Evolutionary conservation across 92 coral and sea anemone species (phyloP).

Genomic region (Zoanthus solanderi): DNA sequence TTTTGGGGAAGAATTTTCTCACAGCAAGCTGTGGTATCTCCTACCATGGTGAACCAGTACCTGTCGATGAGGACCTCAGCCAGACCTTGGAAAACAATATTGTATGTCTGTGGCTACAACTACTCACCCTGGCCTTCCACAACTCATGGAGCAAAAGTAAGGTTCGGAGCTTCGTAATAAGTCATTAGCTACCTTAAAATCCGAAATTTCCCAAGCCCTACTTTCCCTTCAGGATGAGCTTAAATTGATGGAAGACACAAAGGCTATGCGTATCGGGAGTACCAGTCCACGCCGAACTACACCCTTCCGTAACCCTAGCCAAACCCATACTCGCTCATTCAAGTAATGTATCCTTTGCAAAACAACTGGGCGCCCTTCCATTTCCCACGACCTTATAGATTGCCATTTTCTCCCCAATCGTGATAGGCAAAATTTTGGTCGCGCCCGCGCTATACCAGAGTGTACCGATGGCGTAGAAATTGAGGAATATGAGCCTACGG

Average conservation of each 20-base stretch:
- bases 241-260: background rate
- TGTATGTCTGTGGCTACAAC: too few relatives aligned
- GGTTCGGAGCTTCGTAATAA: background rate
- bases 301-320: background rate
- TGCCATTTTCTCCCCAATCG: too few relatives aligned
- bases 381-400: too few relatives aligned
- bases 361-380: too few relatives aligned
- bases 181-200: background rate
- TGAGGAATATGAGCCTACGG: too few relatives aligned
- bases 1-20: constrained; percentile 51
- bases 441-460: too few relatives aligned
- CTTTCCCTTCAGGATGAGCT: background rate
- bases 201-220: background rate
- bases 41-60: constrained; percentile 66
- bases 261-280: background rate
- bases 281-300: background rate
- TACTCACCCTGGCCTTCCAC: background rate
- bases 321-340: background rate
- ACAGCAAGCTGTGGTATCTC: constrained; percentile 56
- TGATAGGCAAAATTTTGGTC: too few relatives aligned
- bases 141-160: background rate
- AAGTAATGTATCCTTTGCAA: background rate
- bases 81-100: background rate
- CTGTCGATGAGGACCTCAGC: constrained; percentile 61
- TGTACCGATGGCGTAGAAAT: too few relatives aligned